Evolutionary conservation across 64 coral and sea anemone species (phyloP).

Genomic region (Hydrozoanthus tunicans): DNA sequence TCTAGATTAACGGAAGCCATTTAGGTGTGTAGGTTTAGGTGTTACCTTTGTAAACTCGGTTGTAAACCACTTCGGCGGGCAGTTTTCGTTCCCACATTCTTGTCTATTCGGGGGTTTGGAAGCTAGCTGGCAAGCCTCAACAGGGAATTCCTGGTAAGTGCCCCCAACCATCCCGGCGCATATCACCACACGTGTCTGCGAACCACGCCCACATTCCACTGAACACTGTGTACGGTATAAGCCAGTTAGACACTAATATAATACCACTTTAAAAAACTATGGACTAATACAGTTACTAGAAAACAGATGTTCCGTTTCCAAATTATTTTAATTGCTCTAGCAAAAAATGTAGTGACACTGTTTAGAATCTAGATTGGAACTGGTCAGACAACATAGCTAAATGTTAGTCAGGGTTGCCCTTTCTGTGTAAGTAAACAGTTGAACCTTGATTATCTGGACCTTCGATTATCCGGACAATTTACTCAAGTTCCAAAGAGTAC

Average conservation of each 20-base stretch:
- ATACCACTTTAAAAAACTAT: neutral
- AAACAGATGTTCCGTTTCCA: too few relatives aligned
- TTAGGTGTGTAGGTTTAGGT: neutral
- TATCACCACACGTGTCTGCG: slow-evolving; percentile 73
- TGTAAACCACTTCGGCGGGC: slow-evolving; percentile 81
- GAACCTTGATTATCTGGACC: too few relatives aligned
- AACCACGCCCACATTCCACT: slow-evolving; percentile 75
- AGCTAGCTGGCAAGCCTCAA: slow-evolving; percentile 62
- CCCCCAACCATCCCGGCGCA: slow-evolving; percentile 75
- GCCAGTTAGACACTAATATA: neutral
- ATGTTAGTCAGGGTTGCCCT: neutral
- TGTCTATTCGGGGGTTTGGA: slow-evolving; percentile 55
- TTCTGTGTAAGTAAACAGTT: too few relatives aligned
- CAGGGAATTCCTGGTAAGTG: slow-evolving; percentile 68
- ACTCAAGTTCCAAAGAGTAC: too few relatives aligned
- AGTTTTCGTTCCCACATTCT: slow-evolving; percentile 70
- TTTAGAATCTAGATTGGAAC: neutral
- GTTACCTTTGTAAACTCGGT: slow-evolving; percentile 81
- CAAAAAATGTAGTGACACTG: neutral
- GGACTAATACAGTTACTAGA: neutral
- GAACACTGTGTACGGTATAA: slow-evolving; percentile 64
- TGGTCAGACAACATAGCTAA: neutral
- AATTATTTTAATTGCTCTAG: too few relatives aligned
- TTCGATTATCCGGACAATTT: too few relatives aligned
- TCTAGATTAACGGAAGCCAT: neutral